Base-by-base conservation (phyloP, 2,888 invertebrate genomes). In the Polyommatus iphigenia region DNA sequence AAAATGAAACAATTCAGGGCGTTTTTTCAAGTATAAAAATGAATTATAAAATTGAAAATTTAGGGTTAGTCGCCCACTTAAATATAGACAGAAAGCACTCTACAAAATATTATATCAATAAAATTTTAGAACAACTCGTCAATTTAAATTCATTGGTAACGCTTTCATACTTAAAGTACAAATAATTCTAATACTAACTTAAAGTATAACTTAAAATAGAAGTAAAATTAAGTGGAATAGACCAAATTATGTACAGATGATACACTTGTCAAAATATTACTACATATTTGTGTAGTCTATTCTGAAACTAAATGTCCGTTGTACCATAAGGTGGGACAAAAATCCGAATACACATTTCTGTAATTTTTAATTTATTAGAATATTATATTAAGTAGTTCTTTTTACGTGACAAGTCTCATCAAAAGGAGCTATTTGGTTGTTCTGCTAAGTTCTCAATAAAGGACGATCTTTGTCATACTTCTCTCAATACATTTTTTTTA, bases 101-200 rank as follows among this genome's bases (percentile, higher is more conserved):
- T 67, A 67, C 5, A 29, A 67, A 67, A 29, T 15, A 29, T 10
- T 46, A 10, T 46, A 46, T 46, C 10, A 15, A 67, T 67, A 13
- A 29, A 67, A 67, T 67, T 62, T 67, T 32, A 67, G 18, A 67
- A 29, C 62, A 24, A 62, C 82, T 79, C 79, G 77, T 81, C 83
- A 81, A 80, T 81, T 89, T 88, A 90, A 91, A 90, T 89, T 93
- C 93, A 93, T 93, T 93, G 93, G 93, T 93, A 93, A 93, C 93
- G 87, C 90, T 89, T 89, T 87, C 89, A 90, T 88, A 88, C 88
- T 90, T 92, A 92, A 89, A 84, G 85, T 88, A 89, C 89, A 87
- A 86, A 88, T 85, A 86, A 90, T 86, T 89, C 87, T 91, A 85
- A 83, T 86, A 85, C 86, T 86, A 87, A 85, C 85, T 80, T 82